phyloP scores from a whole-genome alignment of 2,888 invertebrate genomes.

The Hesperia comma region DNA sequence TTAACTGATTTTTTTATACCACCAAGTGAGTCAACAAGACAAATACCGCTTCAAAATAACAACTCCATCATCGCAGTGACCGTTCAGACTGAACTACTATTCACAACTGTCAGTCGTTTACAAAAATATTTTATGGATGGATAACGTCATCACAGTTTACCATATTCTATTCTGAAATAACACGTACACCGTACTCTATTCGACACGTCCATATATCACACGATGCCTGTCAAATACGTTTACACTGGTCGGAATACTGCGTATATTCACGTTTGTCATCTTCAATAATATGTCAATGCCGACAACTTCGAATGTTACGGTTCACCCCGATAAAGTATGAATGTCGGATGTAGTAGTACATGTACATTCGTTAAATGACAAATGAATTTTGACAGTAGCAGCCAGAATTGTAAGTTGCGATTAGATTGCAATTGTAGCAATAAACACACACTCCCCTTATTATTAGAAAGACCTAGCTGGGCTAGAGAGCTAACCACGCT shows the following conservation, averaged over 20 bases:
- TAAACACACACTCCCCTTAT: too few species aligned
- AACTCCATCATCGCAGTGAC: too few species aligned
- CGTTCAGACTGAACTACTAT: too few species aligned
- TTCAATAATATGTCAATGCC: slow-evolving; percentile 6
- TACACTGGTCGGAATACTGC: slow-evolving; percentile 4
- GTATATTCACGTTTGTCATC: slow-evolving; percentile 6
- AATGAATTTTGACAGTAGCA: too few species aligned
- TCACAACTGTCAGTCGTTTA: not conserved
- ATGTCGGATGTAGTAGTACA: not conserved
- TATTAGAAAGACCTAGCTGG: too few species aligned
- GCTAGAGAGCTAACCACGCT: too few species aligned
- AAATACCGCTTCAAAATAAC: too few species aligned
- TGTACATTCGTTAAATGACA: too few species aligned
- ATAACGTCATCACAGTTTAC: slow-evolving; percentile 1
- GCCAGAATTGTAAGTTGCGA: too few species aligned
- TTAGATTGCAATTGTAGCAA: too few species aligned
- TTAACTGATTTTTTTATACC: too few species aligned
- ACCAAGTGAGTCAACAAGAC: too few species aligned
- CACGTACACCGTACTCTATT: not conserved
- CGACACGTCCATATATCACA: slow-evolving; percentile 4
- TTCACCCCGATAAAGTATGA: not conserved
- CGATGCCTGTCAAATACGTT: slow-evolving; percentile 5
- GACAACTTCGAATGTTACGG: not conserved
- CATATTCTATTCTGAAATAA: slow-evolving; percentile 11
- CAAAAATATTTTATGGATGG: not conserved